phyloP scores from a whole-genome alignment of 2,888 invertebrate species.

The Chymomyza amoena region DNA sequence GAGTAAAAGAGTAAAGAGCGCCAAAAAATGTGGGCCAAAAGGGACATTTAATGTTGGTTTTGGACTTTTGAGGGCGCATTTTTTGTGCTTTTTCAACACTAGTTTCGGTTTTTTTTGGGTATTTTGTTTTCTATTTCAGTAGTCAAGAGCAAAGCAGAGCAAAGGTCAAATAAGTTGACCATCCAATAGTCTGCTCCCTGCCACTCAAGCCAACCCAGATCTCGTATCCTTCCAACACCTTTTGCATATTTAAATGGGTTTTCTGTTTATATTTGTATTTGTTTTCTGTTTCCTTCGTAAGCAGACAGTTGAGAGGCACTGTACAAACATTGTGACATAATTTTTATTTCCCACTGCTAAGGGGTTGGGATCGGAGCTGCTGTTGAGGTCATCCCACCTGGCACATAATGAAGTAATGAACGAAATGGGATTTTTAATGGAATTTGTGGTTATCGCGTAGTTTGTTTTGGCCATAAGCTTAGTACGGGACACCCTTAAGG shows the following conservation, averaged over 20 bases:
- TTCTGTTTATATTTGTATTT: not conserved
- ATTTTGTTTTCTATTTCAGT: slow-evolving; percentile 9
- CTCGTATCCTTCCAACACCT: slow-evolving; percentile 17
- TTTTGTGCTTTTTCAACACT: slow-evolving; percentile 16
- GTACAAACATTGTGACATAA: not conserved
- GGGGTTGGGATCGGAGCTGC: not conserved
- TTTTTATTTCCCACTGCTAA: slow-evolving; percentile 28
- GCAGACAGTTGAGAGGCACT: slow-evolving; percentile 1
- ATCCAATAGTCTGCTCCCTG: slow-evolving; percentile 8
- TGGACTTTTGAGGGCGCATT: not conserved
- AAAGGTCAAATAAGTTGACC: slow-evolving; percentile 14
- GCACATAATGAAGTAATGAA: slow-evolving; percentile 56
- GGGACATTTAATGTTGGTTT: slow-evolving; percentile 32
- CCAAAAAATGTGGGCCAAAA: slow-evolving; percentile 14
- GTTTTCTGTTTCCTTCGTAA: not conserved
- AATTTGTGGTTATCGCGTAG: slow-evolving; percentile 59
- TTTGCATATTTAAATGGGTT: slow-evolving; percentile 40
- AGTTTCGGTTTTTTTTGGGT: not conserved
- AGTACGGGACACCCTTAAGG: not conserved
- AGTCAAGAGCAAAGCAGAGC: not conserved
- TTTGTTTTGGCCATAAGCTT: slow-evolving; percentile 52
- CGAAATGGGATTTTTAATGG: slow-evolving; percentile 53
- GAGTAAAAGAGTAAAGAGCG: slow-evolving; percentile 1
- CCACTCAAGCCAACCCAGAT: not conserved
- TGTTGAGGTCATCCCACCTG: slow-evolving; percentile 14